Percentiles rank a stretch among this genome's conserved stretches.
Conservation (phyloP, 2,113 vertebrate species). For the Myotis yumanensis region DNA sequence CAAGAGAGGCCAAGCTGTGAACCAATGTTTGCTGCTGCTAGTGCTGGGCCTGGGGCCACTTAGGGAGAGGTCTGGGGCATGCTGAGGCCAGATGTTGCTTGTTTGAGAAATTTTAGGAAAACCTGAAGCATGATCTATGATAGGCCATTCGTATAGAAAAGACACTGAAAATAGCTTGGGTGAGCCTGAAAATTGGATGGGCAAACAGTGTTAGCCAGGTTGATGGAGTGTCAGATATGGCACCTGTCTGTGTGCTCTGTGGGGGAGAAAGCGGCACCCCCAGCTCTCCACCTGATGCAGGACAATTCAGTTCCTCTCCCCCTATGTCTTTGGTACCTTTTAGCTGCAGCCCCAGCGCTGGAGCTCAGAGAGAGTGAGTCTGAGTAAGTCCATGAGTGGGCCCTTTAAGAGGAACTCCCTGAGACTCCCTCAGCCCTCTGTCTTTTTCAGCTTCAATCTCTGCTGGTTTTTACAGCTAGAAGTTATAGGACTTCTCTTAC, state of each 20-base stretch:
- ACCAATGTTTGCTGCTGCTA: background rate
- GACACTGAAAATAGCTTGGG: background rate
- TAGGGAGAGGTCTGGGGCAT: background rate
- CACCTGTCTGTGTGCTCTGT: background rate
- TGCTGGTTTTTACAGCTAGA: background rate
- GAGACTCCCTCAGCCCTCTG: background rate
- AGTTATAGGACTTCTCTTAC: background rate
- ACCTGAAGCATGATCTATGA: background rate
- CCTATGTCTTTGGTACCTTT: background rate
- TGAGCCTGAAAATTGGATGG: background rate
- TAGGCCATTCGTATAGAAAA: background rate
- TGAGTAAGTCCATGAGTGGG: background rate
- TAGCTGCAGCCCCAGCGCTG: background rate
- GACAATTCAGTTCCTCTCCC: background rate
- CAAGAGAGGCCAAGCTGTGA: background rate
- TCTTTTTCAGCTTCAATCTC: background rate
- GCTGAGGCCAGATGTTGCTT: background rate
- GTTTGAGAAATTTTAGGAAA: background rate
- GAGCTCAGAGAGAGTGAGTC: background rate
- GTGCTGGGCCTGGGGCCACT: background rate
- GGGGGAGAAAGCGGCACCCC: background rate
- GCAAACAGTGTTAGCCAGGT: background rate
- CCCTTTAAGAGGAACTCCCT: background rate
- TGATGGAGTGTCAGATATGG: background rate
- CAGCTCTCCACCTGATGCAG: background rate